Evolutionary conservation across 2,888 invertebrate genomes (phyloP), one percentile per base, ranked within the genome.

Genomic region (Blera fallax): DNA sequence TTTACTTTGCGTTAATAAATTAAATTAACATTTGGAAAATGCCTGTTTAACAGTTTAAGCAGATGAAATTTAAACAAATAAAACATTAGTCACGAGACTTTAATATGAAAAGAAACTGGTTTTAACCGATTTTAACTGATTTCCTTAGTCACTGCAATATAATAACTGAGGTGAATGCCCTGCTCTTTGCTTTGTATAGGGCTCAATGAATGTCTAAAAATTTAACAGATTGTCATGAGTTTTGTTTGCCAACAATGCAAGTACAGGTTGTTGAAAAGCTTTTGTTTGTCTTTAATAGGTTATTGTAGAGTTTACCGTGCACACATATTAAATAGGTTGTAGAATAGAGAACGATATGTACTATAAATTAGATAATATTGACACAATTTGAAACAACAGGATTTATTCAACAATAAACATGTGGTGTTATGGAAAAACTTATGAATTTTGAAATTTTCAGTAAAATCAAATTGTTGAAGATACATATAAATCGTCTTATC

Each of bases 51-150:
- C 14, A n/a, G n/a, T n/a, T 27, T 32, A 27, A 52, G 14, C 32
- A 58, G 24, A 52, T 69, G 40, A 18, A 43, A 21, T 45, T 40
- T 60, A 40, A 60, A 24, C 24, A 40, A 72, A 72, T 18, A 50
- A 62, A 3, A 40, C 11, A 64, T 74, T 74, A 74, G 54, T 74
- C 73, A 73, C 50, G 14, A 0, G 16, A 29, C 3, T 64, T 62
- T 16, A 29, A 3, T 24, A 16, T 10, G 6, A 5, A 45, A n/a
- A 11, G 21, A 21, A 48, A 56, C 56, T 58, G 76, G 76, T 58
- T 76, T 45, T 24, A 76, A 67, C 76, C 48, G 58, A 48, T 58
- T 67, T 48, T 27, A 76, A 65, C 48, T 40, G 76, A 60, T 37
- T 40, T 48, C 43, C 45, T 76, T 65, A 65, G 56, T 76, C 76